phyloP scores from a whole-genome alignment of 2,888 invertebrate genomes.

The Pammene fasciana region DNA sequence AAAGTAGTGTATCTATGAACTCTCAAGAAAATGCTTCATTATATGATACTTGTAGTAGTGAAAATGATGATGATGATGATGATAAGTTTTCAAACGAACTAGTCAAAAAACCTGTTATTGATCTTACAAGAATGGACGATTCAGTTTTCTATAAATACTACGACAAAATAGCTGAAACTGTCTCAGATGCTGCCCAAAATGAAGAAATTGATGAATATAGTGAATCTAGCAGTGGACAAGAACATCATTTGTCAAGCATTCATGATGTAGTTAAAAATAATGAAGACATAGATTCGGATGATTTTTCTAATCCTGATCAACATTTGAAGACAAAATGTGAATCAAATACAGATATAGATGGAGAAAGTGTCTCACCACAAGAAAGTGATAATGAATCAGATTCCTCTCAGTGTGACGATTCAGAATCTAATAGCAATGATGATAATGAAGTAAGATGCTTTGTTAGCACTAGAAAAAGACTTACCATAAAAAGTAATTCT shows the following conservation, averaged over 20 bases:
- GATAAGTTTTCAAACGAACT: conserved; percentile 41
- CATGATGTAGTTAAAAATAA: conserved; percentile 29
- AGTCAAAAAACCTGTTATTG: conserved; percentile 56
- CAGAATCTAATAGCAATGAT: conserved; percentile 35
- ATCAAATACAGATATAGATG: conserved; percentile 43
- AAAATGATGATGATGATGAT: conserved; percentile 54
- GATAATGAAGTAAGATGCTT: conserved; percentile 59
- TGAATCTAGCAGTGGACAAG: conserved; percentile 11
- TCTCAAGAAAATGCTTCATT: conserved; percentile 55
- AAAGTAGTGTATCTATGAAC: conserved; percentile 25
- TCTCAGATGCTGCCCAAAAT: conserved; percentile 23
- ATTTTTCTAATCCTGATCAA: conserved; percentile 46
- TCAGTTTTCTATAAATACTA: conserved; percentile 62
- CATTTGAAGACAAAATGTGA: conserved; percentile 44
- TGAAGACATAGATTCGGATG: conserved; percentile 43
- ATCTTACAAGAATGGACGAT: conserved; percentile 61
- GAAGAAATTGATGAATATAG: conserved; percentile 33
- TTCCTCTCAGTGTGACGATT: conserved; percentile 13
- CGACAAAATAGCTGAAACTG: conserved; percentile 47
- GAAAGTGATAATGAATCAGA: conserved; percentile 40
- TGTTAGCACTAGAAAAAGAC: conserved; percentile 72
- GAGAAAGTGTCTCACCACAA: conserved; percentile 46
- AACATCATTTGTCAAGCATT: neutral
- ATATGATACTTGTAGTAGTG: conserved; percentile 72
- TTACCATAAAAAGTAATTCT: conserved; percentile 61